Base-by-base conservation (phyloP, 2,113 vertebrate species). In the Phodopus roborovskii region DNA sequence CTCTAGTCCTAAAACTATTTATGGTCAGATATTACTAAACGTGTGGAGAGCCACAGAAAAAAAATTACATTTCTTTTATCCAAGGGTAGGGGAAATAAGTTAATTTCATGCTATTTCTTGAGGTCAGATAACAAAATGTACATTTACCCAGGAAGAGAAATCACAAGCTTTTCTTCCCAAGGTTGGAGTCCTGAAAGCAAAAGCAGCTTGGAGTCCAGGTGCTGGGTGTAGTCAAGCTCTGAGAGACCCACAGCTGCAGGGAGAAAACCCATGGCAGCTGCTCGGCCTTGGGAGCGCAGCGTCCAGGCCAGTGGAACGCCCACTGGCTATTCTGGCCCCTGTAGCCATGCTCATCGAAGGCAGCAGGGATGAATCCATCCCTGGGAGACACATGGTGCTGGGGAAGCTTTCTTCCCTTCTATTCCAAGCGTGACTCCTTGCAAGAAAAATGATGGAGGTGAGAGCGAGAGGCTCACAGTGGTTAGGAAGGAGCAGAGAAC, bases 41-140 rank as follows among this genome's bases (percentile, higher is more conserved):
- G 42, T 95, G 95, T 96, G 97, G 97, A 94, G 96, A 97, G 85
- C 78, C 85, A 94, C 90, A 96, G 97, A 83, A 96, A 97, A 98
- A 97, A 97, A 98, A 97, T 97, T 97, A 94, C 83, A 95, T 94
- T 98, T 98, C 97, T 97, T 97, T 97, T 97, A 97, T 97, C 97
- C 96, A 97, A 94, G 82, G 92, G 74, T 95, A 96, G 78, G 94
- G 95, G 94, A 97, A 96, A 96, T 96, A 97, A 98, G 96, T 96
- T 97, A 96, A 96, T 97, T 97, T 97, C 97, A 97, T 95, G 96
- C 96, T 94, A 88, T 94, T 97, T 97, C 93, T 82, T 97, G 95
- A 91, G 89, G 26, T 94, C 97, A 85, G 97, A 98, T 96, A 98
- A 97, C 96, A 97, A 94, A 98, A 96, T 92, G 94, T 90, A 96